Evolutionary conservation across 2,797 vertebrate genomes (phyloP), one percentile per base, ranked within the genome.

Genomic region (Pelochelys cantorii): DNA sequence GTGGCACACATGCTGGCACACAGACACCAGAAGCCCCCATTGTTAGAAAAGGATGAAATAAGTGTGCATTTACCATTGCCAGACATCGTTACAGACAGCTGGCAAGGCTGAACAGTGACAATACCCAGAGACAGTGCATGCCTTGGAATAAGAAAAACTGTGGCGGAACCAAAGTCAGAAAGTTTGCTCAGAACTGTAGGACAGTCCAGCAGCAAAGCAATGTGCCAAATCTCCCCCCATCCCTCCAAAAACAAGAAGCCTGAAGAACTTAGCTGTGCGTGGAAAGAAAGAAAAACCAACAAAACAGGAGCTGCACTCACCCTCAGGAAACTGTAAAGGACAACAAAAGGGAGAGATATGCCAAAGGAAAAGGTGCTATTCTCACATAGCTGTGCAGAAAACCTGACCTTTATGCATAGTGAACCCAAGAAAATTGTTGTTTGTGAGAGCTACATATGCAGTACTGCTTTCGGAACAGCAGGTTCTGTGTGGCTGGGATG

Each of bases 151-250:
- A 0, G 0, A 84, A 78, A 81, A 78, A 20, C 37, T 59, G 71
- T 5, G 7, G 15, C 48, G 68, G n/a, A 5, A 68, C 4, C 42
- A 53, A 71, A 85, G 13, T 37, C 74, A 52, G 18, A 86, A 79
- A 31, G 7, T 78, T 3, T 14, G 11, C 8, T 53, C 29, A 5
- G 7, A 12, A 48, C 37, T 1, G 0, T 4, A 12, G 25, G 34
- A 15, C n/a, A 9, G 2, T 0, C 0, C 14, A 31, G 1, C 13
- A 84, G 54, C 34, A 81, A 10, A 88, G 20, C 13, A 11, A 48
- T 11, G 48, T 48, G 42, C 22, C 22, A 7, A 42, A 4, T 42
- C n/a, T 53, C 52, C 15, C 27, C 53, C 18, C 18, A 11, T 20
- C 56, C 12, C 48, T 37, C 9, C 18, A 22, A 75, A 74, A 74